phyloP scores from a whole-genome alignment of 2,113 vertebrate genomes.

The Gavialis gangeticus region DNA sequence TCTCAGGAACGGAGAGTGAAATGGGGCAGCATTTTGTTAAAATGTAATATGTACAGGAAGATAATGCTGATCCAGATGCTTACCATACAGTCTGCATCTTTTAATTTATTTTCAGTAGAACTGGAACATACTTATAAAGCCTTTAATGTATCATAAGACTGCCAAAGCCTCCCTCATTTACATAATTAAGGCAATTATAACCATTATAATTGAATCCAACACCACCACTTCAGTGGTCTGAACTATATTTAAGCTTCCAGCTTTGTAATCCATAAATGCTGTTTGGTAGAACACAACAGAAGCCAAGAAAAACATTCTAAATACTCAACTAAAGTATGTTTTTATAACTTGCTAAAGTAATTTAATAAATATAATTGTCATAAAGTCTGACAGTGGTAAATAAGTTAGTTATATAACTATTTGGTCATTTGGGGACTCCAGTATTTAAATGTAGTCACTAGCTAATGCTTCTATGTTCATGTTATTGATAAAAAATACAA shows the following conservation, averaged over 20 bases:
- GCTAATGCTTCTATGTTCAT: background rate
- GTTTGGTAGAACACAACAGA: background rate
- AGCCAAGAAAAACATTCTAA: conserved; percentile 13
- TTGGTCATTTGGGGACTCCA: background rate
- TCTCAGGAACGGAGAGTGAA: background rate
- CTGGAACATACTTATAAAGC: conserved; percentile 38
- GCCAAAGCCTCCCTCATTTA: conserved; percentile 20
- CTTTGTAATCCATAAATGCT: conserved; percentile 25
- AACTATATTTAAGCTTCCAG: conserved; percentile 41
- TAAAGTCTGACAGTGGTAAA: background rate
- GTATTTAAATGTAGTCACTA: background rate
- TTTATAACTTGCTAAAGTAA: background rate
- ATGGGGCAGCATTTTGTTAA: background rate
- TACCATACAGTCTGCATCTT: conserved; percentile 14
- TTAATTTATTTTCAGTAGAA: conserved; percentile 38
- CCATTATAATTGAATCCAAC: conserved; percentile 6
- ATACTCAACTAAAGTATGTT: background rate
- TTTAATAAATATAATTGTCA: conserved; percentile 10
- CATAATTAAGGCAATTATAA: conserved; percentile 62
- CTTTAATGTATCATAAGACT: conserved; percentile 51
- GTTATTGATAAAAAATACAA: background rate
- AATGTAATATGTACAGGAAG: conserved; percentile 10
- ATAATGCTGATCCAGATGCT: conserved; percentile 29
- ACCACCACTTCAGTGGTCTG: conserved; percentile 40
- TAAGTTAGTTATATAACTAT: background rate